Evolutionary conservation across 2,888 invertebrate genomes (phyloP), one percentile per base, ranked within the genome.

Genomic region (Anorthoa munda): DNA sequence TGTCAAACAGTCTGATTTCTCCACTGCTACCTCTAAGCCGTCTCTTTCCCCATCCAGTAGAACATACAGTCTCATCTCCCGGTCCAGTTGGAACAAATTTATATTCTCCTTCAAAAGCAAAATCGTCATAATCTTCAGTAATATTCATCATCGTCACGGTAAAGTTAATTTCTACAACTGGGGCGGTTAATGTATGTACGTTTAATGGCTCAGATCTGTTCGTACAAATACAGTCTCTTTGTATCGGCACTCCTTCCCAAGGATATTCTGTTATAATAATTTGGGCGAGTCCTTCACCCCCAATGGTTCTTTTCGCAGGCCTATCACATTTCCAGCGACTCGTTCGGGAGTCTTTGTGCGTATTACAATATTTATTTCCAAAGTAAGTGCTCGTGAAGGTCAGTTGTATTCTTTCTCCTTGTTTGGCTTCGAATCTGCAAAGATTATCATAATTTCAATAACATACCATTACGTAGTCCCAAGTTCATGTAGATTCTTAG

Each of bases 91-190:
- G 96, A 64, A 97, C 93, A 91, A 97, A 97, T 89, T 97, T 97
- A 86, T 97, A 98, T 90, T 97, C 97, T 0, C 97, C 98, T 88
- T 98, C 98, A 93, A 98, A 98, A 90, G 97, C 97, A 93, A 98
- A 98, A 90, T 98, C 97, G 72, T 97, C 97, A 89, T 98, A 98
- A 94, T 98, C 98, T 93, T 98, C 98, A 12, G 98, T 97, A 72
- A 98, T 97, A 93, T 98, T 97, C 98, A 98, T 98, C 91, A 97
- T 97, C 18, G 97, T 97, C 12, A 98, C 97, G 26, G 97, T 97
- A 90, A 98, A 98, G 89, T 97, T 97, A 0, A 98, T 97, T 91
- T 98, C 97, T 13, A 98, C 97, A 72, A 97, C 97, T 65, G 97
- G 97, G 2, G 98, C 97, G 18, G 98, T 97, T 79, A 98, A 96